Percentiles rank a stretch among this genome's conserved stretches.
These are phyloP conservation scores for Lomographa bimaculata DNA, from an alignment of 2,888 invertebrate genomes.

Conservation along the genomic window DNA sequence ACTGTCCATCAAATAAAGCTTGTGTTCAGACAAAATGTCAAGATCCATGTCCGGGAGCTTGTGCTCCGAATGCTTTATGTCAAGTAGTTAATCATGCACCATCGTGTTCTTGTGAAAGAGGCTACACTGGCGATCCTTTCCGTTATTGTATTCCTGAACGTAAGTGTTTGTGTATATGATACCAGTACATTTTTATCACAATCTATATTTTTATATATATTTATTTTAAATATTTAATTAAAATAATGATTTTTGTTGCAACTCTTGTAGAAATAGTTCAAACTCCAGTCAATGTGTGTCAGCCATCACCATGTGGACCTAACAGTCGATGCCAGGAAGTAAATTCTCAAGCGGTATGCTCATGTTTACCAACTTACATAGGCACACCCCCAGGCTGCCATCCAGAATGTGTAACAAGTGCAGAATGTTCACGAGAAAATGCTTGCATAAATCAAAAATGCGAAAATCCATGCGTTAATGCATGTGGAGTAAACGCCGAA, in stretches of 20 bases:
- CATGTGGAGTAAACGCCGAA: constrained; percentile 86
- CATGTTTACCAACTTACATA: constrained; percentile 87
- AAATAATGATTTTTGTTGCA: too few relatives aligned
- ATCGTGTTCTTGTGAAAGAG: constrained; percentile 86
- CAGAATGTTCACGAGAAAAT: constrained; percentile 88
- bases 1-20: constrained; percentile 87
- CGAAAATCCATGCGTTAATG: constrained; percentile 88
- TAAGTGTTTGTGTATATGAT: constrained; percentile 73
- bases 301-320: constrained; percentile 89
- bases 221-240: constrained; percentile 1
- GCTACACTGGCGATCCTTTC: constrained; percentile 90
- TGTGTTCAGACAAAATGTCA: constrained; percentile 88
- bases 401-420: constrained; percentile 90
- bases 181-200: not conserved
- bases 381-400: constrained; percentile 90
- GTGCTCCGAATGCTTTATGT: constrained; percentile 89
- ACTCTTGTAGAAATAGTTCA: constrained; percentile 49
- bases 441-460: constrained; percentile 92
- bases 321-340: constrained; percentile 90
- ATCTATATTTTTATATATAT: not conserved
- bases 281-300: constrained; percentile 81
- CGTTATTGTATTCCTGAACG: constrained; percentile 82
- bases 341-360: constrained; percentile 89
- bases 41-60: constrained; percentile 91
- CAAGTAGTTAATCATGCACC: constrained; percentile 89